These are phyloP conservation scores for Caenorhabditis inopinata DNA, from an alignment of 1,140 invertebrate genomes.

Conservation along the genomic window DNA sequence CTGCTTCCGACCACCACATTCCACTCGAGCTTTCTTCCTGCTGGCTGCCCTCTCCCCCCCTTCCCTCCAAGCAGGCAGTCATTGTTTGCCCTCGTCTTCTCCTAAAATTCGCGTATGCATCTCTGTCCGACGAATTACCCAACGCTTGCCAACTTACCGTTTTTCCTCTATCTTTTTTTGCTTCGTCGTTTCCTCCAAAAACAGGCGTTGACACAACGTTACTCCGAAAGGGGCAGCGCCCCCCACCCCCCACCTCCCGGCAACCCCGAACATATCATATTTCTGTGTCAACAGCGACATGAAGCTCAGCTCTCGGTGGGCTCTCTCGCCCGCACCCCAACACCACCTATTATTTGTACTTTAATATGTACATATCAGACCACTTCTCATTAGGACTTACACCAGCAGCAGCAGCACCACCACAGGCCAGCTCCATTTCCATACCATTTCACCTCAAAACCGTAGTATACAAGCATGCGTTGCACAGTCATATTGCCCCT, in stretches of 20 bases:
- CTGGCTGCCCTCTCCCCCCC: no score
- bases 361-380: conserved; percentile 34
- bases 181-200: neutral
- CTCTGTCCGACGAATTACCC: no score
- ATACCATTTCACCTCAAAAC: conserved; percentile 18
- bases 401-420: no score
- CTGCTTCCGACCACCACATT: conserved; percentile 24
- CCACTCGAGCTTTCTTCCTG: conserved; percentile 10
- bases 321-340: neutral
- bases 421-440: neutral
- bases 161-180: neutral
- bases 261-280: conserved; percentile 32
- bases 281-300: conserved; percentile 28
- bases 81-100: conserved; percentile 27
- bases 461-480: neutral
- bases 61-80: no score
- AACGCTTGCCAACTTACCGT: neutral
- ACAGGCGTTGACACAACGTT: no score
- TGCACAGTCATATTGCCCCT: neutral
- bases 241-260: neutral
- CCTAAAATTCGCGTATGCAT: neutral
- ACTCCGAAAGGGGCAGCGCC: neutral
- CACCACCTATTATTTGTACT: conserved; percentile 26
- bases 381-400: conserved; percentile 34
- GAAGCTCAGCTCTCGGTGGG: conserved; percentile 22